Evolutionary conservation across 1,140 invertebrate species (phyloP).

Genomic region (Ladona fulva): DNA sequence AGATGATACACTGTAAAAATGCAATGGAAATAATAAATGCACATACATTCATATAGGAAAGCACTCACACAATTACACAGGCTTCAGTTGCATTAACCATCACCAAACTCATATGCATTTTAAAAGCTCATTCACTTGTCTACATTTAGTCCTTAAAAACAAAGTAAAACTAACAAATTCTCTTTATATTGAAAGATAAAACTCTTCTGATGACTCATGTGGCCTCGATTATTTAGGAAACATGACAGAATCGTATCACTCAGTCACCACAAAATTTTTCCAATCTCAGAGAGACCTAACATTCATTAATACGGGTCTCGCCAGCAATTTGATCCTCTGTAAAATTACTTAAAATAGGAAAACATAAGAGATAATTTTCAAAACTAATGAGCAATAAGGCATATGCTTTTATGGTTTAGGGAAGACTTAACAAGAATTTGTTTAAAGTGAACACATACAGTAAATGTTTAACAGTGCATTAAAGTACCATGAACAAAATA

Average conservation of each 20-base stretch:
- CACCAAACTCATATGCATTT: not conserved
- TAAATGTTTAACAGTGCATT: not conserved
- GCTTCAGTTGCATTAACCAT: not conserved
- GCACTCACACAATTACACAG: not conserved
- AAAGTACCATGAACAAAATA: not conserved
- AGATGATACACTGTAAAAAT: not conserved
- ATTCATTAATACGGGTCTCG: not conserved
- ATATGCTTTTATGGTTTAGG: not conserved
- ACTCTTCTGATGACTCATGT: not conserved
- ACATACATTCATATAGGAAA: not conserved
- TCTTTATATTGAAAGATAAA: not conserved
- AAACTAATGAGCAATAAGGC: not conserved
- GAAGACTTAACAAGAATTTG: not conserved
- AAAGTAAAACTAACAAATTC: not conserved
- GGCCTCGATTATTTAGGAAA: not conserved
- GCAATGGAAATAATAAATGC: slow-evolving; percentile 1
- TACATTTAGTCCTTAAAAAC: not conserved
- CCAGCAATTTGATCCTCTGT: not conserved
- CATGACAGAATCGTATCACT: not conserved
- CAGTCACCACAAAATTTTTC: not conserved
- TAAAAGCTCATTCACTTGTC: not conserved
- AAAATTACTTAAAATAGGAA: not conserved
- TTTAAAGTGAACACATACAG: not conserved
- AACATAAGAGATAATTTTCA: not conserved
- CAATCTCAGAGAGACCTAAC: not conserved